Evolutionary conservation across 2,113 vertebrate species (phyloP).

Genomic region (Passer montanus): DNA sequence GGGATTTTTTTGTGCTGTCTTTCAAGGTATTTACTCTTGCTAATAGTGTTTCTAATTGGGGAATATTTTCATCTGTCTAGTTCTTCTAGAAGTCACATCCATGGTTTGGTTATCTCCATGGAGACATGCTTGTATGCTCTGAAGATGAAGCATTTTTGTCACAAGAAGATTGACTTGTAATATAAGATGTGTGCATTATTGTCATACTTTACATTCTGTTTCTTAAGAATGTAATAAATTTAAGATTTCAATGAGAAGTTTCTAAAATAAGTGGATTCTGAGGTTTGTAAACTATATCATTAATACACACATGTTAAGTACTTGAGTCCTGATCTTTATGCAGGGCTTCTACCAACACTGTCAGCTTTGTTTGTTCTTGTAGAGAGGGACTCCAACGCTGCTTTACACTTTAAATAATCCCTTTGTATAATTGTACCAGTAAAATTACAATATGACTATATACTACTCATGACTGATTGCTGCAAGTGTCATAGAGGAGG

Average conservation of each 20-base stretch:
- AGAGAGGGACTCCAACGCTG: background rate
- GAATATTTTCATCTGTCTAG: background rate
- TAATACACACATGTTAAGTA: background rate
- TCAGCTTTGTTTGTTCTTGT: background rate
- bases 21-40: conserved; percentile 79
- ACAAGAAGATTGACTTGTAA: background rate
- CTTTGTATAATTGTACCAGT: background rate
- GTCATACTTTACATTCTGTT: background rate
- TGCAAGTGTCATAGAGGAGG: background rate
- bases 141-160: background rate
- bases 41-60: background rate
- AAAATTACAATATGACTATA: background rate
- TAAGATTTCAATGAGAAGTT: background rate
- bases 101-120: background rate
- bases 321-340: background rate
- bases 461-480: background rate
- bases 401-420: background rate
- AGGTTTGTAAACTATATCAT: background rate
- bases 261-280: background rate
- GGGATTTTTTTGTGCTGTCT: conserved; percentile 88
- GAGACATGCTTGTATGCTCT: background rate
- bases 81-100: background rate
- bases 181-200: background rate
- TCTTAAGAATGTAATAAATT: background rate
- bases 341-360: background rate